These are phyloP conservation scores for Drosophila hydei DNA, from an alignment of 1,140 invertebrate species.

Conservation along the genomic window DNA sequence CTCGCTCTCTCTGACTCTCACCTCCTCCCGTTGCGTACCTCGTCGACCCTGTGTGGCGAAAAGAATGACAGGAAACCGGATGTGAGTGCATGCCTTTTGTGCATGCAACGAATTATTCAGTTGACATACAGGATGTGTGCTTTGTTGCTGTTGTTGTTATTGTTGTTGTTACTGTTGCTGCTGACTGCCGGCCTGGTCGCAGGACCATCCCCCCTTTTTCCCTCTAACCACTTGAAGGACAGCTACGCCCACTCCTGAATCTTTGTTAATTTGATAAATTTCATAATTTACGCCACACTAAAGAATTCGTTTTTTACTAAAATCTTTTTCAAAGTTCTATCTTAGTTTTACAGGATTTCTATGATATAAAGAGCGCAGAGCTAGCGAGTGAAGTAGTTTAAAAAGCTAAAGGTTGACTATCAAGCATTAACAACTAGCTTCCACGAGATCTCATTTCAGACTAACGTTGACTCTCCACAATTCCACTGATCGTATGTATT, in stretches of 20 bases:
- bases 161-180: slow-evolving; percentile 43
- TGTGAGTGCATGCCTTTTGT: slow-evolving; percentile 82
- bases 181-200: slow-evolving; percentile 26
- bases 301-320: not conserved
- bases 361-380: no score
- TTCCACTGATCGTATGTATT: no score
- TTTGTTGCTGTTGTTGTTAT: slow-evolving; percentile 66
- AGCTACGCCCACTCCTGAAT: not conserved
- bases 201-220: slow-evolving; percentile 15
- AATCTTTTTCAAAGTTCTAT: no score
- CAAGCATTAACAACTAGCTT: no score
- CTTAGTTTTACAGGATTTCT: no score
- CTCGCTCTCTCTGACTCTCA: slow-evolving; percentile 4
- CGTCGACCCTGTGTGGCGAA: slow-evolving; percentile 51
- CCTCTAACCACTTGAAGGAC: slow-evolving; percentile 22
- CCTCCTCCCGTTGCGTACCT: not conserved
- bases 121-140: slow-evolving; percentile 81
- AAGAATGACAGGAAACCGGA: slow-evolving; percentile 82
- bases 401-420: no score
- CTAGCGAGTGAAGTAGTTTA: no score
- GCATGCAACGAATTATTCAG: slow-evolving; percentile 82
- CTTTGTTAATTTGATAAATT: slow-evolving; percentile 45
- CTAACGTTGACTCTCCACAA: no score
- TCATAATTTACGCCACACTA: slow-evolving; percentile 39
- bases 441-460: no score